These are phyloP conservation scores for Sphenopsis melanotis DNA, from an alignment of 2,797 vertebrate genomes.

Conservation along the genomic window DNA sequence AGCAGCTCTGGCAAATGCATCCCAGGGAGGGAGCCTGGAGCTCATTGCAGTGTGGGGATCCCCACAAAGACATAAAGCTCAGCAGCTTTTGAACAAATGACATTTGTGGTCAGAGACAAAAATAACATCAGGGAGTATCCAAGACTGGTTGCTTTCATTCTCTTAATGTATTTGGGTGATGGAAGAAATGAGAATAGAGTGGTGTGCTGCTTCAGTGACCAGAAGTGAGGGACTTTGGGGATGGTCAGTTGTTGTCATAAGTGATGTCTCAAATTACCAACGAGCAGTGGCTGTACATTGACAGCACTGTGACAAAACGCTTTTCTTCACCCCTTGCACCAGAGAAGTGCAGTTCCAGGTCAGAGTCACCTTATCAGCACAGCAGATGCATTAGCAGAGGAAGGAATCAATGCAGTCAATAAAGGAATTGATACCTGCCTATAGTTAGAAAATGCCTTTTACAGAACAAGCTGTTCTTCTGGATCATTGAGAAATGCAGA, in stretches of 20 bases:
- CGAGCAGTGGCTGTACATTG: not conserved
- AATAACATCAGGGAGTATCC: not conserved
- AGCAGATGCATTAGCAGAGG: not conserved
- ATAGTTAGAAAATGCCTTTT: slow-evolving; percentile 19
- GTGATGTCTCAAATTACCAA: not conserved
- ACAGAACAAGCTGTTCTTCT: slow-evolving; percentile 6
- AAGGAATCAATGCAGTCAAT: slow-evolving; percentile 11
- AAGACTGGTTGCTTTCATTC: not conserved
- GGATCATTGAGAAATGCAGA: not conserved
- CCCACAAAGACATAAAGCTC: not conserved
- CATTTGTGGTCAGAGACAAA: not conserved
- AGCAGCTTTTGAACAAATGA: not conserved
- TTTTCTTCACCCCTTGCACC: not conserved
- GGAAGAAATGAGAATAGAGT: not conserved
- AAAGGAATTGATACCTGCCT: slow-evolving; percentile 9
- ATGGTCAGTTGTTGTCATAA: not conserved
- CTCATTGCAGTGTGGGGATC: not conserved
- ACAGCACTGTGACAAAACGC: not conserved
- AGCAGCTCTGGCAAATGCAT: not conserved
- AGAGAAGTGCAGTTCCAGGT: not conserved
- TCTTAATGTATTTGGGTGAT: not conserved
- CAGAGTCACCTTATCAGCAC: not conserved
- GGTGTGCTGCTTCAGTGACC: not conserved
- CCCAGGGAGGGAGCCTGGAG: not conserved
- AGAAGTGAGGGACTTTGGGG: not conserved